Evolutionary conservation across 2,113 vertebrate species (phyloP).

Genomic region (Castor canadensis): DNA sequence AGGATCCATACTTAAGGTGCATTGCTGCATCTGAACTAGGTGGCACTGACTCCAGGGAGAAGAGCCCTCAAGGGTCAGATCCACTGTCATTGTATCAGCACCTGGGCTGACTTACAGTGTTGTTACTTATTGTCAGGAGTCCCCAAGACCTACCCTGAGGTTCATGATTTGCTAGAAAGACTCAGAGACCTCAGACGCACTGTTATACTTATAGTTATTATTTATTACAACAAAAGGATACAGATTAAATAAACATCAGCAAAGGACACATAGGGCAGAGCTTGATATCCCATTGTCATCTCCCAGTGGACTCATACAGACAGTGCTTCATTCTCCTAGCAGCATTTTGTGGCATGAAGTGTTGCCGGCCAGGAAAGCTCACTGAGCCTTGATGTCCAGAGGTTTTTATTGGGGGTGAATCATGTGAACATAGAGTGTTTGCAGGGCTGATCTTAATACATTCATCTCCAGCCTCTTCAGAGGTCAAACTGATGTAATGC

Average conservation of each 20-base stretch:
- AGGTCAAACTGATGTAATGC: not conserved
- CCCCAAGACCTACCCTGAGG: not conserved
- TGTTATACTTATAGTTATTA: not conserved
- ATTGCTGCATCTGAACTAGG: not conserved
- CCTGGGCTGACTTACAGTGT: not conserved
- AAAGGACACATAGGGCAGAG: not conserved
- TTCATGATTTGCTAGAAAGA: not conserved
- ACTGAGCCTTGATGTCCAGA: not conserved
- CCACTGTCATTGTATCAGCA: not conserved
- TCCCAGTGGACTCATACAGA: not conserved
- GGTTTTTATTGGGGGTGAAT: not conserved
- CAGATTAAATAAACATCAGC: not conserved
- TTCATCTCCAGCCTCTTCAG: not conserved
- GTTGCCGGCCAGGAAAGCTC: not conserved
- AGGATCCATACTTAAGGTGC: not conserved
- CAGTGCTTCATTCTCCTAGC: not conserved
- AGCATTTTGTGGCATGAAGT: not conserved
- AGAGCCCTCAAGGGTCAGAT: not conserved
- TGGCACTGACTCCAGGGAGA: not conserved
- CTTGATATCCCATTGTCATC: not conserved
- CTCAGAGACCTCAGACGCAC: constrained; percentile 25
- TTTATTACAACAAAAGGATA: not conserved
- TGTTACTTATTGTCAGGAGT: not conserved
- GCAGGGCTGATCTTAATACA: not conserved
- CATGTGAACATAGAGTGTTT: no score